These are phyloP conservation scores for Poeciliopsis prolifica DNA, from an alignment of 2,113 vertebrate genomes.

Conservation along the genomic window DNA sequence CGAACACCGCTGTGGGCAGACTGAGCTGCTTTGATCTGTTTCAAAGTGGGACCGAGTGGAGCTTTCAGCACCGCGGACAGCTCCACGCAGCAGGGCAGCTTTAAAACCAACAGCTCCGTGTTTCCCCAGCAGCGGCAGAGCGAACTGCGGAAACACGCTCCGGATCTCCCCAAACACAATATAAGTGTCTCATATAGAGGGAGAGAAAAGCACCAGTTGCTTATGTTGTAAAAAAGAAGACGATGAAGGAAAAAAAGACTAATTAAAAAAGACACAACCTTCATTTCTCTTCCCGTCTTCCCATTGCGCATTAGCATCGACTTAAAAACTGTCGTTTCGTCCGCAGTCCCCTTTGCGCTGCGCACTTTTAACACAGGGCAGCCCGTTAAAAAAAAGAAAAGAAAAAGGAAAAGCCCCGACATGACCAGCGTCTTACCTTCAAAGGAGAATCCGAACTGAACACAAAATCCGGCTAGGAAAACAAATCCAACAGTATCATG, in stretches of 20 bases:
- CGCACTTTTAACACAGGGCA: conserved; percentile 64
- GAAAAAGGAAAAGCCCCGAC: background rate
- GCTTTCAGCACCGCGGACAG: conserved; percentile 48
- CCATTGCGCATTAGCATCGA: background rate
- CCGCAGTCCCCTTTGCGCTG: conserved; percentile 14
- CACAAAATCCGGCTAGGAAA: conserved; percentile 78
- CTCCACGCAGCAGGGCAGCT: conserved; percentile 27
- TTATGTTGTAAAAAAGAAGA: background rate
- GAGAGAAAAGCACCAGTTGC: background rate
- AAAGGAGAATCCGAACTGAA: conserved; percentile 79
- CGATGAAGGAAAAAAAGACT: too few species aligned
- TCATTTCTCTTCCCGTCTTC: background rate
- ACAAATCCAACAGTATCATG: conserved; percentile 82
- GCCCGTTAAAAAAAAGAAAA: background rate
- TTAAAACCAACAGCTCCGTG: background rate
- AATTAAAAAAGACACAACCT: background rate
- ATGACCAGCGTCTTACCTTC: conserved; percentile 71
- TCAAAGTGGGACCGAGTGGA: background rate
- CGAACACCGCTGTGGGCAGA: background rate
- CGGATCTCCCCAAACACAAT: background rate
- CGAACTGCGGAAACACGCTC: background rate
- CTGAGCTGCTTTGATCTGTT: background rate
- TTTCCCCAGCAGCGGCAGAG: background rate
- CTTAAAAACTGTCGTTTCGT: background rate
- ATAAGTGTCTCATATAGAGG: background rate